Conservation (phyloP, 2,888 invertebrate genomes). For the Sphinx pinastri region DNA sequence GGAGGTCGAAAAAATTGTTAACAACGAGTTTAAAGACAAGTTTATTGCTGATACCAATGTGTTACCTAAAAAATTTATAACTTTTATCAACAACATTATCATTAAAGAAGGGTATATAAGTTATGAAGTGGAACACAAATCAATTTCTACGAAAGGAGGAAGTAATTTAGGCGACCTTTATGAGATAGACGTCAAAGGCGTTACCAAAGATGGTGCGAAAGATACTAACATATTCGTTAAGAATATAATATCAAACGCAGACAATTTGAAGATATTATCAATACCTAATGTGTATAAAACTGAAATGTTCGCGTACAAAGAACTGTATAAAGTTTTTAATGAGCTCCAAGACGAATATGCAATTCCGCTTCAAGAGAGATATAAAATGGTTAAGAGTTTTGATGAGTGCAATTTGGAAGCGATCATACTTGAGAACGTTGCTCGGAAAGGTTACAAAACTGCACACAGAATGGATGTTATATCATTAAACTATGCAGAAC, state of each 20-base stretch:
- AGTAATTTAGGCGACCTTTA: conserved; percentile 55
- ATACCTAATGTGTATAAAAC: conserved; percentile 44
- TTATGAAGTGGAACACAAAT: conserved; percentile 40
- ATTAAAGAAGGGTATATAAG: conserved; percentile 44
- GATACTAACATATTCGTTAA: conserved; percentile 60
- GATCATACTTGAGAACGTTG: conserved; percentile 60
- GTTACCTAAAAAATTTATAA: conserved; percentile 34
- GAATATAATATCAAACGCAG: conserved; percentile 39
- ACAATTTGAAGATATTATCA: conserved; percentile 39
- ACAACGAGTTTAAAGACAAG: neutral
- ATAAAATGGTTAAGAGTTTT: conserved; percentile 50
- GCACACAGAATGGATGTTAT: conserved; percentile 51
- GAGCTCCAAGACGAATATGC: conserved; percentile 53
- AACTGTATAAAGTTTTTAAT: conserved; percentile 49
- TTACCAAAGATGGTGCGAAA: conserved; percentile 48
- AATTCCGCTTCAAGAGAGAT: conserved; percentile 52
- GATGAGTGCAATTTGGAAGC: conserved; percentile 48
- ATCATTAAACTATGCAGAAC: conserved; percentile 53
- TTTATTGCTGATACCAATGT: conserved; percentile 10
- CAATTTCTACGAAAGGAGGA: conserved; percentile 51
- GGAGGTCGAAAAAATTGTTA: neutral
- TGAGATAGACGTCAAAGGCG: conserved; percentile 55
- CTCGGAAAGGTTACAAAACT: conserved; percentile 53
- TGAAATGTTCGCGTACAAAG: conserved; percentile 55
- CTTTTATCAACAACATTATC: conserved; percentile 37